Base-by-base conservation (phyloP, 2,888 invertebrate genomes). In the Villa cingulata region DNA sequence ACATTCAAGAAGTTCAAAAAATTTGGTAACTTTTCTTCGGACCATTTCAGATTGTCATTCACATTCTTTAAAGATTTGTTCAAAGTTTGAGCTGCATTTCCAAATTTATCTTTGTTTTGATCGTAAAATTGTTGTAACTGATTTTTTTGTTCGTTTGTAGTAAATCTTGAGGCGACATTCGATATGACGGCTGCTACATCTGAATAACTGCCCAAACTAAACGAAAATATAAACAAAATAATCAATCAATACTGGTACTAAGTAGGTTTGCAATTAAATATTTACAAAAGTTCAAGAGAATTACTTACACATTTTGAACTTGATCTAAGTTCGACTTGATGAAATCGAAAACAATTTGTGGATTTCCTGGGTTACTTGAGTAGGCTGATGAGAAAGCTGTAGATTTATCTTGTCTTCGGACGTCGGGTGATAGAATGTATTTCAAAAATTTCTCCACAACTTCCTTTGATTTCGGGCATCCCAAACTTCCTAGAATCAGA, bases 401-500 rank as follows among this genome's bases (percentile, higher is more conserved):
- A 1, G 61, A 56, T 42, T 63, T 66, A 49, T 69, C 68, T 45
- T 69, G 69, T 3, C 54, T 58, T 16, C 68, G 65, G 17, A 69
- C 59, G 4, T 61, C 59, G 23, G 62, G 55, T 50, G 55, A 75
- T 58, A 42, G 70, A 55, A 59, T 76, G 70, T 62, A 75, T 70
- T 36, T 57, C 56, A 55, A 77, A 64, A 55, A 78, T 70, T 46
- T 57, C 18, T 68, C 62, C 4, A 87, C 69, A 19, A 81, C 68
- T 34, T 62, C 62, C 1, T 64, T 56, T 46, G 78, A 61, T 47
- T 66, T 70, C 1, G 82, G 77, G 58, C 88, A 87, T 1, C 83
- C 83, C 45, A 91, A 68, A 2, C 78, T 74, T 44, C 64, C 66
- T 19, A 88, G 71, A 1, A 89, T 71, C 10, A 75, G 63, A 5